These are phyloP conservation scores for Eustalomyia histrio DNA, from an alignment of 2,888 invertebrate genomes.

Conservation along the genomic window DNA sequence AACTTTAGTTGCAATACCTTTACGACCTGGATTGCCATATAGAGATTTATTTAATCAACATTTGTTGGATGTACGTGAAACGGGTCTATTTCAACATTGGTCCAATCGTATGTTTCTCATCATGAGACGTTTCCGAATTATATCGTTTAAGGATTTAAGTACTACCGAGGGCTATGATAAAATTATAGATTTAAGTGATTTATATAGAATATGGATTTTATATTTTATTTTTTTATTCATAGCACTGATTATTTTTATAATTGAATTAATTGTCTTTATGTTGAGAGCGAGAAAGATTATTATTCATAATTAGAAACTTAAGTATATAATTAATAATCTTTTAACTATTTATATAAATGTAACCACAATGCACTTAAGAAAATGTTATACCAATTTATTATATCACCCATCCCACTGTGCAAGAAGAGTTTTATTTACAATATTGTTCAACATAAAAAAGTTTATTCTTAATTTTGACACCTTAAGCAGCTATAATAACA, in stretches of 20 bases:
- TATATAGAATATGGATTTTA: constrained; percentile 43
- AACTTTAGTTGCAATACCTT: constrained; percentile 25
- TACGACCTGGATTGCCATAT: constrained; percentile 28
- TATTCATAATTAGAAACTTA: too few species aligned
- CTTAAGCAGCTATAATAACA: too few species aligned
- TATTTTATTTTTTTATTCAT: not conserved
- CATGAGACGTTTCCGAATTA: constrained; percentile 15
- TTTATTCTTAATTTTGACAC: too few species aligned
- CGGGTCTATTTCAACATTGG: constrained; percentile 52
- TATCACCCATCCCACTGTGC: too few species aligned
- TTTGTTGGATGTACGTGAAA: constrained; percentile 35
- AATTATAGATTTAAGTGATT: constrained; percentile 24
- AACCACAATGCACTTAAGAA: too few species aligned
- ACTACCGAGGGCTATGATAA: not conserved
- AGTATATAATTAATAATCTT: too few species aligned
- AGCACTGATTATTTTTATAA: not conserved
- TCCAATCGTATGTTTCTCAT: constrained; percentile 13
- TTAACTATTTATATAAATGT: too few species aligned
- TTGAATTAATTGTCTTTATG: not conserved
- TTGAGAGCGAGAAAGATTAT: too few species aligned
- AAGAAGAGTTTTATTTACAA: too few species aligned
- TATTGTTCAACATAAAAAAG: too few species aligned
- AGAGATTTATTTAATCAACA: constrained; percentile 41
- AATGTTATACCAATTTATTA: too few species aligned
- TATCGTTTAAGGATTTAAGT: constrained; percentile 25